These are phyloP conservation scores for Artemia sinica DNA, from an alignment of 2,888 invertebrate species.

Conservation along the genomic window DNA sequence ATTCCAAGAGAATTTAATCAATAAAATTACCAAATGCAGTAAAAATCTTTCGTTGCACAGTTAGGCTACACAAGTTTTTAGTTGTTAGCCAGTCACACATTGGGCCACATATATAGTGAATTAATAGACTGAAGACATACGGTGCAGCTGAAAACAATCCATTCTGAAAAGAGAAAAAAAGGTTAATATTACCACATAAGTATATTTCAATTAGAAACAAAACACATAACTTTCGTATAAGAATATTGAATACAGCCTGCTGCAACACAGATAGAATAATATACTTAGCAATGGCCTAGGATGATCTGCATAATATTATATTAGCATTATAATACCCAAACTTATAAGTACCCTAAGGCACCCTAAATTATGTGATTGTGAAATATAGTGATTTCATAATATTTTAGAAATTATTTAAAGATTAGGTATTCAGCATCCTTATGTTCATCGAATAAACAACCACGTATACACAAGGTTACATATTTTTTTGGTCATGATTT, in stretches of 20 bases:
- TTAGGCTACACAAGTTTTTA: slow-evolving; percentile 27
- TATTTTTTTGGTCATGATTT: no score
- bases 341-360: background rate
- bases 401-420: no score
- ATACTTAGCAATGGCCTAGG: background rate
- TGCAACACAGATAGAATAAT: background rate
- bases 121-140: slow-evolving; percentile 28
- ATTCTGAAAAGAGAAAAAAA: slow-evolving; percentile 27
- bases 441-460: no score
- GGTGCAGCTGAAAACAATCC: slow-evolving; percentile 31
- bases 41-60: slow-evolving; percentile 29
- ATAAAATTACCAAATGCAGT: slow-evolving; percentile 29
- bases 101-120: slow-evolving; percentile 28
- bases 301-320: background rate
- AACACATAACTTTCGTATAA: slow-evolving; percentile 28
- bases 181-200: background rate
- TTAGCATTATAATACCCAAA: slow-evolving; percentile 21
- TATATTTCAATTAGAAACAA: background rate
- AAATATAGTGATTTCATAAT: slow-evolving; percentile 35
- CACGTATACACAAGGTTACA: no score
- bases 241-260: background rate
- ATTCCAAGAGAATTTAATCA: background rate
- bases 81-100: slow-evolving; percentile 28
- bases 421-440: no score
- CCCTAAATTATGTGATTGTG: slow-evolving; percentile 32